phyloP scores from a whole-genome alignment of 2,113 vertebrate genomes.

The Rutilus rutilus region DNA sequence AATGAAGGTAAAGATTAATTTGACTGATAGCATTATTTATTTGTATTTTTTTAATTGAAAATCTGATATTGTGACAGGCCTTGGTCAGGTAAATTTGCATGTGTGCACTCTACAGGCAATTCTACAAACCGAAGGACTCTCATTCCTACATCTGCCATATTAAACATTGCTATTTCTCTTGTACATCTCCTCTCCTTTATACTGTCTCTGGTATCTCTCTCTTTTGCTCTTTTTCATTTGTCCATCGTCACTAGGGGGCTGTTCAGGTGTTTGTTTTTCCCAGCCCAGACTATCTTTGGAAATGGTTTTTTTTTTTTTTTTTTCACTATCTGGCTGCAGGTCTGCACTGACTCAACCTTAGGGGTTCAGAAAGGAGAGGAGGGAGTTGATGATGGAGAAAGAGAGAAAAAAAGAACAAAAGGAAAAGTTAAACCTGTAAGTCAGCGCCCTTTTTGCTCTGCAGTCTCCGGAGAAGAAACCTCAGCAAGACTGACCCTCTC shows the following conservation, averaged over 20 bases:
- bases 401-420: slow-evolving; percentile 32
- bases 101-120: neutral
- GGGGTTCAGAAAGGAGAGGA: slow-evolving; percentile 36
- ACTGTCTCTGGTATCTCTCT: slow-evolving; percentile 29
- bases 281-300: slow-evolving; percentile 56
- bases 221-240: slow-evolving; percentile 61
- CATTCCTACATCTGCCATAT: neutral
- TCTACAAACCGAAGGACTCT: neutral
- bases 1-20: neutral
- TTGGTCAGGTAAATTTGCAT: neutral
- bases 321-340: slow-evolving; percentile 44
- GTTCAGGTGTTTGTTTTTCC: slow-evolving; percentile 63
- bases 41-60: neutral
- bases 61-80: neutral
- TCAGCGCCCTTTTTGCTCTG: slow-evolving; percentile 54
- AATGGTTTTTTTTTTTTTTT: slow-evolving; percentile 35
- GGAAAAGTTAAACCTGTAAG: slow-evolving; percentile 56
- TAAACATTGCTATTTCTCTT: neutral
- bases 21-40: neutral
- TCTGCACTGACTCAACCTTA: slow-evolving; percentile 48
- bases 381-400: slow-evolving; percentile 33
- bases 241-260: slow-evolving; percentile 53
- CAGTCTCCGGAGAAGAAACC: slow-evolving; percentile 59
- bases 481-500: slow-evolving; percentile 39
- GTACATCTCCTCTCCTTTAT: neutral